Evolutionary conservation across 2,888 invertebrate species (phyloP).

Genomic region (Electrophaes corylata): DNA sequence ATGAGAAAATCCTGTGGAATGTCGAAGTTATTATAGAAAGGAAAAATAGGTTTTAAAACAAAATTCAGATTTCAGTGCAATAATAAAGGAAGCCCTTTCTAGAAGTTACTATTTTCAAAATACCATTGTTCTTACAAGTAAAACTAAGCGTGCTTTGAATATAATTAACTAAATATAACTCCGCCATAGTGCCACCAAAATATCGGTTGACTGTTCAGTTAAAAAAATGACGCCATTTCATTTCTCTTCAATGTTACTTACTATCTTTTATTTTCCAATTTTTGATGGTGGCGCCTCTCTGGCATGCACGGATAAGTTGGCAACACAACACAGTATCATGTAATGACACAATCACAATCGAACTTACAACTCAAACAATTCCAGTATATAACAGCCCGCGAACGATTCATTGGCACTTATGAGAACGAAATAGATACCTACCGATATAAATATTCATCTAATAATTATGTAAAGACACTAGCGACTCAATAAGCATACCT

Average conservation of each 20-base stretch:
- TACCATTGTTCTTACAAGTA: not conserved
- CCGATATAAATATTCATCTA: not conserved
- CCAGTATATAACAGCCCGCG: no score
- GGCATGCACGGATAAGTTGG: no score
- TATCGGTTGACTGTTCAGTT: no score
- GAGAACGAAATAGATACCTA: not conserved
- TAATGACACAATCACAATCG: no score
- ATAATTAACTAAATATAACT: not conserved
- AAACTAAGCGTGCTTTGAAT: not conserved
- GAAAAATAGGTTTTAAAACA: not conserved
- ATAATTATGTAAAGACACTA: conserved; percentile 8
- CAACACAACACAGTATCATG: no score
- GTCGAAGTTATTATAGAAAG: conserved; percentile 15
- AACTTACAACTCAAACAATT: not conserved
- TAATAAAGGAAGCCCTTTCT: conserved; percentile 14
- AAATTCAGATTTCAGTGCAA: not conserved
- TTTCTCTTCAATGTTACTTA: not conserved
- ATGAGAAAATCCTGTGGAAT: conserved; percentile 17
- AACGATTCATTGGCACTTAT: conserved; percentile 6
- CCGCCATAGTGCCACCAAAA: no score
- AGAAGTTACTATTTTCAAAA: not conserved
- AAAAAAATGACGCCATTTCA: not conserved
- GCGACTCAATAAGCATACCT: conserved; percentile 13
- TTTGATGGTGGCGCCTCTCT: not conserved
- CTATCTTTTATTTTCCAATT: not conserved